Conservation (phyloP, 1,140 invertebrate genomes). For the Pristionchus pacificus region DNA sequence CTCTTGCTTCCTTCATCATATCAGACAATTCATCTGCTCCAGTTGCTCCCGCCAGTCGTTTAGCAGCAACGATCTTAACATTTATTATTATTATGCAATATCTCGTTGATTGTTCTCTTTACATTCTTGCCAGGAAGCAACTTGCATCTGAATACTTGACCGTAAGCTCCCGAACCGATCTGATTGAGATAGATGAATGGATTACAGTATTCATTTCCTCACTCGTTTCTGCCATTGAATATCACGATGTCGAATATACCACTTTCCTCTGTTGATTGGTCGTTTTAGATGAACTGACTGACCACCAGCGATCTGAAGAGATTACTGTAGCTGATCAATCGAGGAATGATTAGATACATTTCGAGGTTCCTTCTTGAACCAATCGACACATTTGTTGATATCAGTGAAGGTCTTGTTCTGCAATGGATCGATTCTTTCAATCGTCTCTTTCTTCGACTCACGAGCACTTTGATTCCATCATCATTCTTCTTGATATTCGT, state of each 20-base stretch:
- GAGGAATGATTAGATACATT: neutral
- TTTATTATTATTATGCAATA: neutral
- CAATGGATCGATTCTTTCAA: constrained; percentile 14
- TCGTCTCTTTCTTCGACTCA: too few relatives aligned
- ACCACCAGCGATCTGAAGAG: too few relatives aligned
- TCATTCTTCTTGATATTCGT: too few relatives aligned
- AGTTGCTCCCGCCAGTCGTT: constrained; percentile 34
- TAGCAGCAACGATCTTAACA: neutral
- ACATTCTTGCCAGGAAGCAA: neutral
- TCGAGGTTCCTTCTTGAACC: constrained; percentile 6
- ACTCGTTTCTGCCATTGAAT: constrained; percentile 42
- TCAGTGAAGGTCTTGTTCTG: constrained; percentile 14
- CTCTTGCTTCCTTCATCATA: constrained; percentile 50
- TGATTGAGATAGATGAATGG: constrained; percentile 2
- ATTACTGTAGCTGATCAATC: constrained; percentile 3
- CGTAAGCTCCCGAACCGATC: constrained; percentile 48
- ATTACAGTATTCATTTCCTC: neutral
- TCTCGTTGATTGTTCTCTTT: neutral
- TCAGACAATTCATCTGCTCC: constrained; percentile 40
- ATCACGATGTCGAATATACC: constrained; percentile 38
- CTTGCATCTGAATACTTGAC: constrained; percentile 43
- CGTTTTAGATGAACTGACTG: constrained; percentile 30
- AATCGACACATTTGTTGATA: constrained; percentile 14
- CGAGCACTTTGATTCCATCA: too few relatives aligned
- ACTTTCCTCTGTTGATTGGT: constrained; percentile 39